phyloP scores from a whole-genome alignment of 2,113 vertebrate genomes.

The Chascanopsetta lugubris region DNA sequence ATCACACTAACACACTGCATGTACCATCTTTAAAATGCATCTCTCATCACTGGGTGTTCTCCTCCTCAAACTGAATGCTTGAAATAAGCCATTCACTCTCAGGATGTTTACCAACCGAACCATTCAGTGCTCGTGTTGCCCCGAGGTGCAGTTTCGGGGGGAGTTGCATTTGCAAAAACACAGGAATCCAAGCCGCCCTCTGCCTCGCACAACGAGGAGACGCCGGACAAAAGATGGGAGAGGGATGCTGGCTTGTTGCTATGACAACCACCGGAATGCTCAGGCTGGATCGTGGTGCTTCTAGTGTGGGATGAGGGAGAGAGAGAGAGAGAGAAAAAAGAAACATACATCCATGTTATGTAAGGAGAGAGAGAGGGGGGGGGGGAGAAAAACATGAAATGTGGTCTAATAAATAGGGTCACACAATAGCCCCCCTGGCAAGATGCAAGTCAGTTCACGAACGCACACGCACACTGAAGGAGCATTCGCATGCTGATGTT shows the following conservation, averaged over 20 bases:
- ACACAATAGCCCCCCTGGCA: conserved; percentile 48
- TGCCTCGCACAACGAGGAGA: conserved; percentile 47
- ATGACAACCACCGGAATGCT: conserved; percentile 78
- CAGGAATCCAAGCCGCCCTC: conserved; percentile 51
- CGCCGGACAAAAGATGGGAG: conserved; percentile 72
- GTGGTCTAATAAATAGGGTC: conserved; percentile 65
- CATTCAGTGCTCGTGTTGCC: conserved; percentile 30
- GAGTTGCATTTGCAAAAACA: conserved; percentile 57
- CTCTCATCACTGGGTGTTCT: not conserved
- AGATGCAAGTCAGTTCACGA: conserved; percentile 34
- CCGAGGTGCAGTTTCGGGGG: conserved; percentile 39
- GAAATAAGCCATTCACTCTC: not conserved
- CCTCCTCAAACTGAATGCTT: not conserved
- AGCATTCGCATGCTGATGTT: conserved; percentile 1
- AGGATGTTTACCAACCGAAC: conserved; percentile 44
- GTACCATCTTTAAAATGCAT: not conserved
- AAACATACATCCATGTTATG: conserved; percentile 59
- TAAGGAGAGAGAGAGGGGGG: conserved; percentile 39
- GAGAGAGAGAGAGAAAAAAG: conserved; percentile 9
- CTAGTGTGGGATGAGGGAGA: conserved; percentile 44
- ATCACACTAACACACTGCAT: not conserved
- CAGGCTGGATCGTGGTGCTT: conserved; percentile 72
- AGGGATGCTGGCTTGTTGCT: conserved; percentile 79
- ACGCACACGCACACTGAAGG: conserved; percentile 3
- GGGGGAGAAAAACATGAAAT: conserved; percentile 38